Evolutionary conservation across 2,113 vertebrate species (phyloP).

Genomic region (Cromileptes altivelis): DNA sequence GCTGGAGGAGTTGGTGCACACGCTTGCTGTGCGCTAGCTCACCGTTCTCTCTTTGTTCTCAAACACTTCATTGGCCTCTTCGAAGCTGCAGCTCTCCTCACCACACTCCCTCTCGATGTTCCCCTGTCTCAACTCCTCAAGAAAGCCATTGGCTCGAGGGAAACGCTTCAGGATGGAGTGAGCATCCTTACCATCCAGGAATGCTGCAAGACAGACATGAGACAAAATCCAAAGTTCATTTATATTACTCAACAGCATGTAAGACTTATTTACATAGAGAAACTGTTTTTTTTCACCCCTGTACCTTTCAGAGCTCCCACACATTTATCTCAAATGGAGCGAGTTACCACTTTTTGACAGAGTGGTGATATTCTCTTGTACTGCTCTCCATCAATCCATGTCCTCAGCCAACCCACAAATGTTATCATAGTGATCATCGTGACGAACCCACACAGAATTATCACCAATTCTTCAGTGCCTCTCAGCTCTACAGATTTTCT

Average conservation of each 20-base stretch:
- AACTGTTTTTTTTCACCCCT: not conserved
- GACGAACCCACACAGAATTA: too few species aligned
- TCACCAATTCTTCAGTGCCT: too few species aligned
- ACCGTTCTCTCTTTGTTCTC: slow-evolving; percentile 92
- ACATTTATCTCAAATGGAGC: not conserved
- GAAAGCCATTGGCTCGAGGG: slow-evolving; percentile 89
- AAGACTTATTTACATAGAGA: not conserved
- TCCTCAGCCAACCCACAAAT: not conserved
- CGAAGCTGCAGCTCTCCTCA: slow-evolving; percentile 92
- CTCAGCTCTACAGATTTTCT: too few species aligned
- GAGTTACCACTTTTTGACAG: not conserved
- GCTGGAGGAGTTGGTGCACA: not conserved
- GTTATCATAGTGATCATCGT: too few species aligned
- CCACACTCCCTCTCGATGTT: slow-evolving; percentile 90
- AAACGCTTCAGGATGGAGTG: slow-evolving; percentile 89
- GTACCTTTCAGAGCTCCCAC: not conserved
- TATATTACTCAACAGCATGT: not conserved
- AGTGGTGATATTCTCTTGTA: not conserved
- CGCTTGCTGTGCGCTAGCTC: not conserved
- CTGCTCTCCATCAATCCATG: not conserved
- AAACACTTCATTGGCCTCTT: slow-evolving; percentile 92
- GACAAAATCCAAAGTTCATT: not conserved
- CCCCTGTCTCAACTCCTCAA: slow-evolving; percentile 90
- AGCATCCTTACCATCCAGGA: slow-evolving; percentile 87
- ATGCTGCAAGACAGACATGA: slow-evolving; percentile 79